Conservation (phyloP, 1,140 invertebrate species). For the Aphaenogaster rudis region DNA sequence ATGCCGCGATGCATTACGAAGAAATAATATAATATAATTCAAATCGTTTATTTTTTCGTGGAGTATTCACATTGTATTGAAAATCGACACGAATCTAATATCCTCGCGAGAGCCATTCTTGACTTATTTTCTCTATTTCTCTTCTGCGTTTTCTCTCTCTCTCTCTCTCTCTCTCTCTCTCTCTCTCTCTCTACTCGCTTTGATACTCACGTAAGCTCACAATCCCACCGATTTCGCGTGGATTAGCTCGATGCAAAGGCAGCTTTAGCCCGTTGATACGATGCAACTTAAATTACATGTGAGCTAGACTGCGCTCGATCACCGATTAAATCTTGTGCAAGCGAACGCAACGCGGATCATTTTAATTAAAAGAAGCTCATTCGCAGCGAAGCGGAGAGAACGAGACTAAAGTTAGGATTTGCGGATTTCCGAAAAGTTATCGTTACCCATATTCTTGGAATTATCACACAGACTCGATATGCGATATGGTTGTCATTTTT, state of each 20-base stretch:
- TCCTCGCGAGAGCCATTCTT: constrained; percentile 30
- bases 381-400: constrained; percentile 19
- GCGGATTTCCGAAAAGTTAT: constrained; percentile 36
- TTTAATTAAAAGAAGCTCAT: constrained; percentile 76
- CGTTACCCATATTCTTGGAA: not conserved
- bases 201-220: constrained; percentile 74
- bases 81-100: constrained; percentile 45
- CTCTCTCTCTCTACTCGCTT: constrained; percentile 62
- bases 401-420: constrained; percentile 20
- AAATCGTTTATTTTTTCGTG: not conserved
- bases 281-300: constrained; percentile 79
- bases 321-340: constrained; percentile 76
- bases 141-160: not conserved
- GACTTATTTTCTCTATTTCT: not conserved
- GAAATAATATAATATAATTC: not conserved
- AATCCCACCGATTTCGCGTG: constrained; percentile 73
- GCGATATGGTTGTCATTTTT: not conserved
- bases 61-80: not conserved
- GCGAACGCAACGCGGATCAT: constrained; percentile 68
- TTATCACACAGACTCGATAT: not conserved
- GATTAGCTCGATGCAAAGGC: constrained; percentile 75
- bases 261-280: constrained; percentile 63
- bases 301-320: constrained; percentile 68
- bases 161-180: not conserved
- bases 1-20: not conserved